These are phyloP conservation scores for Phodopus roborovskii DNA, from an alignment of 2,113 vertebrate genomes.

Conservation along the genomic window DNA sequence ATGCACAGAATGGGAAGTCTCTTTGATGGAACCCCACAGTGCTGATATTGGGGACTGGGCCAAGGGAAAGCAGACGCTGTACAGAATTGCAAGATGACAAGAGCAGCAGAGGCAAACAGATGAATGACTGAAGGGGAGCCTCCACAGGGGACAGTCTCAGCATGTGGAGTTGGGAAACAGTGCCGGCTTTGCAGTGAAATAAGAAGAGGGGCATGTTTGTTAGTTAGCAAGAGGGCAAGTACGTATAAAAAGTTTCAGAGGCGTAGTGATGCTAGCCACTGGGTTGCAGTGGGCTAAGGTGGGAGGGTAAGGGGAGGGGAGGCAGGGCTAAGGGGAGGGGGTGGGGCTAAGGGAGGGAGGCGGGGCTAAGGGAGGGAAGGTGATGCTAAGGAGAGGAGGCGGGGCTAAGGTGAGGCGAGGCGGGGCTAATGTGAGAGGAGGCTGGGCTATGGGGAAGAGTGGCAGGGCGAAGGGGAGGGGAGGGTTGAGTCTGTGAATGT, in stretches of 20 bases:
- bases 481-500: background rate
- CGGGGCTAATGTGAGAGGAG: too few species aligned
- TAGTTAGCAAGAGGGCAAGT: background rate
- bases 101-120: background rate
- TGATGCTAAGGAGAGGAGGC: too few species aligned
- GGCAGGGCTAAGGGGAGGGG: too few species aligned
- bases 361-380: too few species aligned
- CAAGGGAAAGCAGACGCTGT: background rate
- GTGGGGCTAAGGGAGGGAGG: too few species aligned
- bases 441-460: too few species aligned
- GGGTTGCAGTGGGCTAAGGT: background rate
- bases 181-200: background rate
- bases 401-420: too few species aligned
- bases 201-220: background rate
- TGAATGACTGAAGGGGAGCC: background rate
- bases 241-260: background rate
- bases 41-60: background rate
- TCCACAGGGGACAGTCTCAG: too few species aligned
- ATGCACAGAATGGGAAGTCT: background rate
- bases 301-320: too few species aligned
- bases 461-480: too few species aligned
- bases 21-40: background rate
- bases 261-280: background rate
- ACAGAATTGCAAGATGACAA: background rate
- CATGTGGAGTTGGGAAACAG: background rate